A percentile compares a stretch with the other conserved stretches of the same genome.
Conservation (phyloP, 2,113 vertebrate genomes). For the human region GRCh38 chr15:70248501-70249000, state of each 20-base stretch:
- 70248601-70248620: background rate
- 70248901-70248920: background rate
- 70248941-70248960: background rate
- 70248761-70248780: background rate
- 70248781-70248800: background rate
- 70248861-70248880: background rate
- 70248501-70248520: accelerated
- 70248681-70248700: background rate
- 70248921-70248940: background rate
- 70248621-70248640: no score
- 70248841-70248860: background rate
- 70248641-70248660: background rate
- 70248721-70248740: background rate
- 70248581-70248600: background rate
- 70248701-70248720: background rate
- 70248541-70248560: background rate
- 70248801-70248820: background rate
- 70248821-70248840: background rate
- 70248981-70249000: background rate
- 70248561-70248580: background rate
- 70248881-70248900: background rate
- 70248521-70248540: accelerated
- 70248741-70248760: background rate
- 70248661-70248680: background rate
- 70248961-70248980: background rate